Evolutionary conservation across 2,113 vertebrate species (phyloP).

Genomic region (Rattus rattus): DNA sequence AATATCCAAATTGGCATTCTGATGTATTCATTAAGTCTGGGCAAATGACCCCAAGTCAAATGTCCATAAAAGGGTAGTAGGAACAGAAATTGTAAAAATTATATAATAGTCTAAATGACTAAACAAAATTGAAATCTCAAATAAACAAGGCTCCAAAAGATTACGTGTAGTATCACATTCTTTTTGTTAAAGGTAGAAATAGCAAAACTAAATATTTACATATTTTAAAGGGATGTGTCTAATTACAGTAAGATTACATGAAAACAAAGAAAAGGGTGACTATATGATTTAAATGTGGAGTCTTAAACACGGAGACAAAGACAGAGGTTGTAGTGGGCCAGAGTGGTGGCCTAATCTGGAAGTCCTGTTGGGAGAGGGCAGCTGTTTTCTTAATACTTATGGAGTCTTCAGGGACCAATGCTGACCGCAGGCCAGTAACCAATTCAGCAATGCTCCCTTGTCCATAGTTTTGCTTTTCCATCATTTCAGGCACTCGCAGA

Average conservation of each 20-base stretch:
- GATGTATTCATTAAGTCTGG: slow-evolving; percentile 49
- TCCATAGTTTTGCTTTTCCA: neutral
- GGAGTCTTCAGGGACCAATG: neutral
- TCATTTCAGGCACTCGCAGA: neutral
- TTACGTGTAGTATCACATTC: neutral
- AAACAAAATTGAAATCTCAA: slow-evolving; percentile 24
- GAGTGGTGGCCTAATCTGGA: neutral
- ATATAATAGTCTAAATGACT: slow-evolving; percentile 7
- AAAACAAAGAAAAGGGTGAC: neutral
- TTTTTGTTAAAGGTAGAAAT: slow-evolving; percentile 24
- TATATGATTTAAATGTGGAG: neutral
- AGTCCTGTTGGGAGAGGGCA: neutral
- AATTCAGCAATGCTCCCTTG: neutral
- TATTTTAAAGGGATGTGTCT: neutral
- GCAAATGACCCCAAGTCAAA: neutral
- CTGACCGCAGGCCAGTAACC: neutral
- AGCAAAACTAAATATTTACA: slow-evolving; percentile 49
- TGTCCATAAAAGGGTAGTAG: neutral
- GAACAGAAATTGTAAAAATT: slow-evolving; percentile 37
- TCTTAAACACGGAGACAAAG: neutral
- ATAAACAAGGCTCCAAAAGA: neutral
- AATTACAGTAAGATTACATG: slow-evolving; percentile 2
- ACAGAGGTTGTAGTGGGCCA: neutral
- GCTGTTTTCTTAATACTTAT: slow-evolving; percentile 2
- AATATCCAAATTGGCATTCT: slow-evolving; percentile 29